phyloP scores from a whole-genome alignment of 1,140 invertebrate genomes.

The Aporrectodea caliginosa region DNA sequence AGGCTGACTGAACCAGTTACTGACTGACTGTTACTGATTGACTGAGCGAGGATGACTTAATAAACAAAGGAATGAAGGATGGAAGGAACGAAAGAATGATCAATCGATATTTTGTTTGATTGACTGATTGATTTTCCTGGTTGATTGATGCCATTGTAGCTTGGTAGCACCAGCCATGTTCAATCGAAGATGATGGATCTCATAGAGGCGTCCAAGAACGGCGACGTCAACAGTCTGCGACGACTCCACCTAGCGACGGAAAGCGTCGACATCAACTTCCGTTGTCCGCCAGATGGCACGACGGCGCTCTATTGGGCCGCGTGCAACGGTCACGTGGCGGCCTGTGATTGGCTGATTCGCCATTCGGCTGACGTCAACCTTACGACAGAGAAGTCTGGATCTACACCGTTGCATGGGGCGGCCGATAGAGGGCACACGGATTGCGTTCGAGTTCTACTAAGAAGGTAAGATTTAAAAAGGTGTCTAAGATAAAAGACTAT shows the following conservation, averaged over 20 bases:
- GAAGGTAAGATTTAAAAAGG: too few species aligned
- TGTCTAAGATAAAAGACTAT: too few species aligned
- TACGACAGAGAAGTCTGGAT: slow-evolving; percentile 37
- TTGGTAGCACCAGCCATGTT: too few species aligned
- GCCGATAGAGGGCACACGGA: slow-evolving; percentile 40
- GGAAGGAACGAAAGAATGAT: too few species aligned
- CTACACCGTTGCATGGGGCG: slow-evolving; percentile 43
- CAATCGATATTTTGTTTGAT: too few species aligned
- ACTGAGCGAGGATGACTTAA: too few species aligned
- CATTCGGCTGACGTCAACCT: slow-evolving; percentile 38
- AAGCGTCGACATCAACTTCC: neutral
- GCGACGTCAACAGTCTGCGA: slow-evolving; percentile 3
- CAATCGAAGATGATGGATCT: too few species aligned
- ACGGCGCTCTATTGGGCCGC: slow-evolving; percentile 41
- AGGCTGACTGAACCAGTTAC: too few species aligned
- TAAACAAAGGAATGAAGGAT: too few species aligned
- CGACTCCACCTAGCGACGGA: neutral
- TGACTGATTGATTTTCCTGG: too few species aligned
- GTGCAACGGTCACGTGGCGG: slow-evolving; percentile 38
- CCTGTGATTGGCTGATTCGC: slow-evolving; percentile 37
- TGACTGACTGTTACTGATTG: too few species aligned
- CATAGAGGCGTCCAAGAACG: slow-evolving; percentile 18
- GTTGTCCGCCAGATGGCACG: slow-evolving; percentile 9
- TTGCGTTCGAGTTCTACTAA: slow-evolving; percentile 38
- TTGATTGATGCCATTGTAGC: too few species aligned